These are phyloP conservation scores for Apogon talboti DNA, from an alignment of 2,797 vertebrate genomes.

Conservation along the genomic window DNA sequence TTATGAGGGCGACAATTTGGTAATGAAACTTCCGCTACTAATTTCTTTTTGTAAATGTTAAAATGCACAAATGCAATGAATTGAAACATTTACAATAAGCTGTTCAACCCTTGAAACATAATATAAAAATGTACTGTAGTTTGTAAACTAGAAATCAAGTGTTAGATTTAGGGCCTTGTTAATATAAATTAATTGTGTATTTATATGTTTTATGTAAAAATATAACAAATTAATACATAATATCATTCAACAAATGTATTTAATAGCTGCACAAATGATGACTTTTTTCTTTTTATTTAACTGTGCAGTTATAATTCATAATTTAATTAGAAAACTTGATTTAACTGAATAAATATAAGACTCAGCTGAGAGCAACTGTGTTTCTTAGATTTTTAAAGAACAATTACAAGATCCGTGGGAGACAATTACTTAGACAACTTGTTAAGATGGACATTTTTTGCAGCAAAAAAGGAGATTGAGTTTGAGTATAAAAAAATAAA, in stretches of 20 bases:
- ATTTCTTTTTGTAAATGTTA: background rate
- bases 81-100: background rate
- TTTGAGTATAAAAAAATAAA: conserved; percentile 17
- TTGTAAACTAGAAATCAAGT: too few relatives aligned
- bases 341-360: background rate
- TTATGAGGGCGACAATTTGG: background rate
- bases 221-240: background rate
- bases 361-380: background rate
- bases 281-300: background rate
- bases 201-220: too few relatives aligned
- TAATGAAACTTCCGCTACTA: too few relatives aligned
- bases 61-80: background rate
- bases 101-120: too few relatives aligned
- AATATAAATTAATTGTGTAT: too few relatives aligned
- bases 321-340: background rate
- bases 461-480: conserved; percentile 27
- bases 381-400: background rate
- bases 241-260: background rate
- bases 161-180: too few relatives aligned
- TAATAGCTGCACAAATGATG: background rate
- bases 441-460: conserved; percentile 71
- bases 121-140: too few relatives aligned
- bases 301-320: background rate
- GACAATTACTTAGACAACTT: background rate
- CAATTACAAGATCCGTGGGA: background rate